These are phyloP conservation scores for Melospiza georgiana DNA, from an alignment of 2,113 vertebrate species.

Conservation along the genomic window DNA sequence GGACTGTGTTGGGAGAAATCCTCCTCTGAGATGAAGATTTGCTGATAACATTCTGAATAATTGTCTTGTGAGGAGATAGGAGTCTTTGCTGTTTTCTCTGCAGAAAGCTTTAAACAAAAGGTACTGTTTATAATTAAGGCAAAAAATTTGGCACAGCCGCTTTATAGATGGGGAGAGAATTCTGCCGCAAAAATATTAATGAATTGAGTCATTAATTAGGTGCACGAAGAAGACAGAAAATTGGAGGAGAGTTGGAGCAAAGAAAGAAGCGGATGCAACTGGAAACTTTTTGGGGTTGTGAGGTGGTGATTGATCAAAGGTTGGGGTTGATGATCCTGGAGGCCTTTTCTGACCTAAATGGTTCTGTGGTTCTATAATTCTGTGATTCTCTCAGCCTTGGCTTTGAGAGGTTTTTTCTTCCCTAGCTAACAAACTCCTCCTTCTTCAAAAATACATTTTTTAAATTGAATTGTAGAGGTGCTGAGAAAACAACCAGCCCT, in stretches of 20 bases:
- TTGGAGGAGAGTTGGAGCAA: neutral
- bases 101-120: constrained; percentile 11
- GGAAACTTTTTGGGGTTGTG: neutral
- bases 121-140: constrained; percentile 12
- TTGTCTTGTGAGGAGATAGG: neutral
- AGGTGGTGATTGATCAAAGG: neutral
- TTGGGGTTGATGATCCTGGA: neutral
- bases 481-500: neutral
- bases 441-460: neutral
- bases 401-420: neutral
- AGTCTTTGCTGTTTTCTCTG: constrained; percentile 21
- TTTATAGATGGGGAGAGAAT: neutral
- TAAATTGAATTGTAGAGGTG: neutral
- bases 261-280: neutral
- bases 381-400: neutral
- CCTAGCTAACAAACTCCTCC: neutral
- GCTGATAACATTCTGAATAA: constrained; percentile 24
- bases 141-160: neutral
- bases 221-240: neutral
- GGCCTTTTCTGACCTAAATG: neutral
- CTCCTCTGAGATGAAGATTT: neutral
- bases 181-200: constrained; percentile 14
- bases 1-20: neutral
- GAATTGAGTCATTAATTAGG: constrained; percentile 20
- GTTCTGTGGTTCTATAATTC: neutral